These are phyloP conservation scores for Cryptus armator DNA, from an alignment of 2,888 invertebrate species.

Conservation along the genomic window DNA sequence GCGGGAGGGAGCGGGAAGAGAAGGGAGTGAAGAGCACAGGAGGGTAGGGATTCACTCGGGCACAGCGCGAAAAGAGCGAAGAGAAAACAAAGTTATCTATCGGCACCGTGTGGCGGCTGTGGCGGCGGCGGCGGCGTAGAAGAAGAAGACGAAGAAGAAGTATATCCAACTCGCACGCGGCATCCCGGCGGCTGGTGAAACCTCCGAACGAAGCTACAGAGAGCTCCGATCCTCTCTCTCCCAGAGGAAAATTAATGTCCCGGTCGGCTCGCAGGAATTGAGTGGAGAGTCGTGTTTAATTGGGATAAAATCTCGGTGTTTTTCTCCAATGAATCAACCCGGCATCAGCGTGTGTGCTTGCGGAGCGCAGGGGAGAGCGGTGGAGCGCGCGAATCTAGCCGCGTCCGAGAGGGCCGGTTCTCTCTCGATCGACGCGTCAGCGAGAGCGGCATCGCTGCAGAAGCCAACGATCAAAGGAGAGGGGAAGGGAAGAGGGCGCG, in stretches of 20 bases:
- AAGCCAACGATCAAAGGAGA: slow-evolving; percentile 36
- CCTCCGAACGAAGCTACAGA: slow-evolving; percentile 52
- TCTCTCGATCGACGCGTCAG: slow-evolving; percentile 61
- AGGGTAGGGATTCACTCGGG: neutral
- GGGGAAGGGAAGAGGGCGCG: neutral
- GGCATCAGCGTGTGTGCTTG: slow-evolving; percentile 43
- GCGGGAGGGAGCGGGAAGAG: neutral
- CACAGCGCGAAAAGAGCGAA: slow-evolving; percentile 54
- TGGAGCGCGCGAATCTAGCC: slow-evolving; percentile 40
- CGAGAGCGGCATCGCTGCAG: slow-evolving; percentile 22
- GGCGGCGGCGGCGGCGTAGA: slow-evolving; percentile 45
- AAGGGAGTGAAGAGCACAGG: slow-evolving; percentile 3
- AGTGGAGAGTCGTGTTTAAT: slow-evolving; percentile 80
- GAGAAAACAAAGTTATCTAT: slow-evolving; percentile 68
- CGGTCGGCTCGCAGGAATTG: slow-evolving; percentile 75
- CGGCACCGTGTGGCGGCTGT: slow-evolving; percentile 34
- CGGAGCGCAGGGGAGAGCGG: slow-evolving; percentile 21
- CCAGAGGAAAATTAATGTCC: slow-evolving; percentile 76
- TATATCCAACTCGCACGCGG: slow-evolving; percentile 63
- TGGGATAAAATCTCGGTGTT: slow-evolving; percentile 79
- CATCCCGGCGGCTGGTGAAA: slow-evolving; percentile 39
- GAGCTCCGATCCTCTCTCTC: slow-evolving; percentile 59
- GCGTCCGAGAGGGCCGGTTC: slow-evolving; percentile 39
- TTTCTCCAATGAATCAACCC: slow-evolving; percentile 80
- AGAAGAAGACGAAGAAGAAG: slow-evolving; percentile 60